Conservation (phyloP, 2,797 vertebrate genomes). For the Rhabdophis nuchalis region DNA sequence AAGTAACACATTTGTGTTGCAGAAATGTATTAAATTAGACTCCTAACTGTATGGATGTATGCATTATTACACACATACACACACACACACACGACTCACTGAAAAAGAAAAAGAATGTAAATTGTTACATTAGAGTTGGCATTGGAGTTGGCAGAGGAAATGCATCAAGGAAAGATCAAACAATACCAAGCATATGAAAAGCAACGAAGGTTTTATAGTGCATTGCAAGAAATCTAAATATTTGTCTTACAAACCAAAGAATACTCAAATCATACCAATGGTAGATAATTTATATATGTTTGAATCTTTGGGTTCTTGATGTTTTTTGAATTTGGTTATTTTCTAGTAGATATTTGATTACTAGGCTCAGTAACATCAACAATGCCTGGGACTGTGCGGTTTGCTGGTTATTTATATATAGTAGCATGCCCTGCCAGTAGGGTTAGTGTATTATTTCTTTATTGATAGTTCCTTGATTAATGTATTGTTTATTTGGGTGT, state of each 20-base stretch:
- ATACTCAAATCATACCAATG: not conserved
- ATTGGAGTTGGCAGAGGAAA: not conserved
- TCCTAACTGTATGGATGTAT: not conserved
- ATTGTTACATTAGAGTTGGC: not conserved
- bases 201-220: not conserved
- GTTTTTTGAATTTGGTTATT: not conserved
- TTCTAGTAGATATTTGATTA: not conserved
- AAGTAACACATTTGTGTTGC: not conserved
- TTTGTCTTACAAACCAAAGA: not conserved
- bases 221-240: not conserved
- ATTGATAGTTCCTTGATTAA: not conserved
- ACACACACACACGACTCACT: not conserved
- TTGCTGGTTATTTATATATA: not conserved
- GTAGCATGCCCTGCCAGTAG: not conserved
- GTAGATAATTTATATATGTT: not conserved
- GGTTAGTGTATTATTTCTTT: not conserved
- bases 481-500: not conserved
- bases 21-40: conserved; percentile 9
- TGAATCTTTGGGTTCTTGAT: not conserved
- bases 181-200: not conserved
- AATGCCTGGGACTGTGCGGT: not conserved
- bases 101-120: not conserved
- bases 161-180: not conserved
- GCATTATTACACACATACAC: not conserved
- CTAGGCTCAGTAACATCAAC: not conserved